phyloP scores from a whole-genome alignment of 2,113 vertebrate genomes.

The Beaufortia kweichowensis region DNA sequence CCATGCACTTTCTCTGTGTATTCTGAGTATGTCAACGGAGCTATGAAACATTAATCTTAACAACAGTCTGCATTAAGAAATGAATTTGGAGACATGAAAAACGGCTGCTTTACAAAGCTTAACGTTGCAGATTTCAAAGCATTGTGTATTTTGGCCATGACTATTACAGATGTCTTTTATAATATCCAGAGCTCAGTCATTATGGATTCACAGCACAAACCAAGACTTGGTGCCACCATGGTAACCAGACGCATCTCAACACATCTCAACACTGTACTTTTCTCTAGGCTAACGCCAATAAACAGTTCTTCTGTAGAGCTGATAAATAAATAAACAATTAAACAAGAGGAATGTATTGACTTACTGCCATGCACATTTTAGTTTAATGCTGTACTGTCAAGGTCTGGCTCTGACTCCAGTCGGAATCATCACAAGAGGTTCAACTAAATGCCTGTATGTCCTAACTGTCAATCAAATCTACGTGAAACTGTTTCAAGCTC shows the following conservation, averaged over 20 bases:
- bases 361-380: slow-evolving; percentile 39
- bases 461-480: neutral
- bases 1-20: slow-evolving; percentile 1
- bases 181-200: slow-evolving; percentile 5
- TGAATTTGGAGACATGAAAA: slow-evolving; percentile 23
- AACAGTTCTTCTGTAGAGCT: slow-evolving; percentile 35
- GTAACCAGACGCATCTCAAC: slow-evolving; percentile 34
- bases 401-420: slow-evolving; percentile 46
- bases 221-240: slow-evolving; percentile 36
- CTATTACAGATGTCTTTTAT: slow-evolving; percentile 31
- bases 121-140: slow-evolving; percentile 21
- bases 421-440: slow-evolving; percentile 42
- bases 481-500: neutral
- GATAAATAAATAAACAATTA: slow-evolving; percentile 58
- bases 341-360: slow-evolving; percentile 49
- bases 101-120: neutral
- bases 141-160: neutral
- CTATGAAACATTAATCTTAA: slow-evolving; percentile 22
- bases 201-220: slow-evolving; percentile 23
- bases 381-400: slow-evolving; percentile 38
- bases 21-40: slow-evolving; percentile 25
- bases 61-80: slow-evolving; percentile 21
- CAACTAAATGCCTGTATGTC: slow-evolving; percentile 10
- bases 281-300: slow-evolving; percentile 50
- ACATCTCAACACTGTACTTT: slow-evolving; percentile 37